Base-by-base conservation (phyloP, 2,888 invertebrate genomes). In the Drosophila sordidula region DNA sequence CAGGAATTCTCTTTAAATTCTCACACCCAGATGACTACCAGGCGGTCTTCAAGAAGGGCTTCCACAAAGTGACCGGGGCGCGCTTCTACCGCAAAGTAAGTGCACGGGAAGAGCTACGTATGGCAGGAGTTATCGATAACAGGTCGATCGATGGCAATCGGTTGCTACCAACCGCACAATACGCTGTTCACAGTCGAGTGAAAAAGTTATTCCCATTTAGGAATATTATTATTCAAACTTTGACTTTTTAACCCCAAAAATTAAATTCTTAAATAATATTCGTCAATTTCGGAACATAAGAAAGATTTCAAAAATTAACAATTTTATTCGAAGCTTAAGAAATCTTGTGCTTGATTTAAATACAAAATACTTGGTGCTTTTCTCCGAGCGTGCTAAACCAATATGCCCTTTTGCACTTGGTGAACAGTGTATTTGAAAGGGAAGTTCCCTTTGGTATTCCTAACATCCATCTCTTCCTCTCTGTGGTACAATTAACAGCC, bases 1-100 rank as follows among this genome's bases (percentile, higher is more conserved):
- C 97, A 45, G 97, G 97, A 62, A 97, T 97, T 89, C 94, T 97
- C 73, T 97, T 97, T 93, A 97, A 96, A 93, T 97, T 97, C 93
- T 96, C 96, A 82, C 95, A 95, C 92, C 96, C 96, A 76, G 97
- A 97, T 80, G 97, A 97, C 91, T 97, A 96, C 92, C 96, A 96
- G 92, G 95, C 96, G 91, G 96, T 97, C 75, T 96, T 95, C 93
- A 95, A 96, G 93, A 97, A 97, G 91, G 97, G 96, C 29, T 97
- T 97, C 93, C 96, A 97, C 92, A 96, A 95, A 92, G 96, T 97
- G 55, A 97, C 97, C 61, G 96, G 96, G 32, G 96, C 97, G 51
- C 94, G 97, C 83, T 95, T 97, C 91, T 97, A 97, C 92, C 95
- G 96, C 93, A 97, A 97, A 95, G 96, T 97, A 93, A 90, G 87